Conservation (phyloP, 2,797 vertebrate species). For the Clamator glandarius region DNA sequence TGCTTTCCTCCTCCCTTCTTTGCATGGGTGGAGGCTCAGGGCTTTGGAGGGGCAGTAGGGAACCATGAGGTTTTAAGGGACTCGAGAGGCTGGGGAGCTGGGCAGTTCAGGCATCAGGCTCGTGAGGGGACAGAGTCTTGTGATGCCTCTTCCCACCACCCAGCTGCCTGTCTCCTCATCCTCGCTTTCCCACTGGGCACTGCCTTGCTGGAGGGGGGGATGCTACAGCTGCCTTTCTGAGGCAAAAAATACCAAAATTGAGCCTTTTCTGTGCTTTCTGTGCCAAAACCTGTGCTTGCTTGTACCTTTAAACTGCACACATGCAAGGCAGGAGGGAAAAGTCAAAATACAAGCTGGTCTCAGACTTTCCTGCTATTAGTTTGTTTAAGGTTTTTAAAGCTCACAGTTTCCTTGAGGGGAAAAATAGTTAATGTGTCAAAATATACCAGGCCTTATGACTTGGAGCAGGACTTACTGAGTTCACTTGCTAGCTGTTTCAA, state of each 20-base stretch:
- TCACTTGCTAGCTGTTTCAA: background rate
- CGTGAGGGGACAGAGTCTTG: background rate
- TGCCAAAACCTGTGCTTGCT: background rate
- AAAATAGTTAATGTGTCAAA: background rate
- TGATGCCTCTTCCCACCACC: accelerated
- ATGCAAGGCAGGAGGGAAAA: background rate
- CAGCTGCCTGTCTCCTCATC: accelerated
- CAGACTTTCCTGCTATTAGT: background rate
- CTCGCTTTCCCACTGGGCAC: accelerated
- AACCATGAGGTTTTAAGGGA: background rate
- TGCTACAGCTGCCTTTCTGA: background rate
- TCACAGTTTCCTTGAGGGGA: conserved; percentile 22
- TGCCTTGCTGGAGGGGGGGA: background rate
- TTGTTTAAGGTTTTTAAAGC: conserved; percentile 8
- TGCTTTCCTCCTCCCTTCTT: background rate
- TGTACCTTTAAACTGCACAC: accelerated
- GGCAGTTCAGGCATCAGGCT: accelerated
- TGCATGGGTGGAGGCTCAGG: background rate
- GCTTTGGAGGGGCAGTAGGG: background rate
- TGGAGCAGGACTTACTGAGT: background rate
- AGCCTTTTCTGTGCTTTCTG: background rate
- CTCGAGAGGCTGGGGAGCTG: accelerated
- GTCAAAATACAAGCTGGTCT: background rate
- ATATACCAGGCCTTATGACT: background rate
- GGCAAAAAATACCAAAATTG: background rate